Evolutionary conservation across 2,888 invertebrate species (phyloP).

Genomic region (Zootermopsis nevadensis): DNA sequence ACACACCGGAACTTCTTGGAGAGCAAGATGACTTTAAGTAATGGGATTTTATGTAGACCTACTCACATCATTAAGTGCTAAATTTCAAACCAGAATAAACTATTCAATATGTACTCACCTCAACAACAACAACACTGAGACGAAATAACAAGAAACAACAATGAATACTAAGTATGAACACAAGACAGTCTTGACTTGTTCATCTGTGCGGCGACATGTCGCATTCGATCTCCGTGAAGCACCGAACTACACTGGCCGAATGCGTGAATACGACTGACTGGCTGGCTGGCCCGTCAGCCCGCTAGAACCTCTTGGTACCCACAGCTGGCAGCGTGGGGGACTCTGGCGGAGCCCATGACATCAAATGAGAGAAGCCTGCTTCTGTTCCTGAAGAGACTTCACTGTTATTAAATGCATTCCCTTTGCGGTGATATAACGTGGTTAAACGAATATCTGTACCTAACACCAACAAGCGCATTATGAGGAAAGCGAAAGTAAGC

Average conservation of each 20-base stretch:
- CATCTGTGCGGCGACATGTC: not conserved
- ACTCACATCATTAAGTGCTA: not conserved
- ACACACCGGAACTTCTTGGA: no score
- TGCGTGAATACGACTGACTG: not conserved
- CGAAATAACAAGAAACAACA: slow-evolving; percentile 5
- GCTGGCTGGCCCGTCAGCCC: not conserved
- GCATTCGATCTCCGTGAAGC: not conserved
- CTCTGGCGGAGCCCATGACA: not conserved
- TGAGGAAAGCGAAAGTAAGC: no score
- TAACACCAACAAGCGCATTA: no score
- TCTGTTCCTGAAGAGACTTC: no score
- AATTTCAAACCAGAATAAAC: not conserved
- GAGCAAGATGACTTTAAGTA: no score
- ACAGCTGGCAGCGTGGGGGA: not conserved
- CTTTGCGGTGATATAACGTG: no score
- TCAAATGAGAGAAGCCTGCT: not conserved
- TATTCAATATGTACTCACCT: not conserved
- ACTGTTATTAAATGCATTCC: no score
- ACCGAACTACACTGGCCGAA: not conserved
- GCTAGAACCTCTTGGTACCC: not conserved
- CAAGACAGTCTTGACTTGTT: not conserved
- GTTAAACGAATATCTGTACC: no score
- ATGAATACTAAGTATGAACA: not conserved
- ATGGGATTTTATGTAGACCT: no score
- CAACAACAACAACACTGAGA: not conserved